Base-by-base conservation (phyloP, 92 coral and sea anemone species). In the Porites cylindrica region DNA sequence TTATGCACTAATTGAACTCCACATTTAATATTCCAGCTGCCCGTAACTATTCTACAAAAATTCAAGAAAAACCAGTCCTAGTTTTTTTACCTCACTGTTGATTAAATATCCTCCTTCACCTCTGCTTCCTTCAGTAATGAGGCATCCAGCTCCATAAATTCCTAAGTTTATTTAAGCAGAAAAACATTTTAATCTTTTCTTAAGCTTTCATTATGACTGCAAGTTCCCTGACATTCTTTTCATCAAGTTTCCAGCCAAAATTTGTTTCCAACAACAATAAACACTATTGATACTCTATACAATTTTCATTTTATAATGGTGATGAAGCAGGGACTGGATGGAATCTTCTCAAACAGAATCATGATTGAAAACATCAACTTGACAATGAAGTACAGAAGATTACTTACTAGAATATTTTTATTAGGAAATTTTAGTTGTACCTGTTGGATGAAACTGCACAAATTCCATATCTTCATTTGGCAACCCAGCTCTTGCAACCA, bases 71-170 rank as follows among this genome's bases (percentile, higher is more conserved):
- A 38, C 47, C 47, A 38, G 47, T 38, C 47, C 47, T 38, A 38
- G 47, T 3, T 3, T 38, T 38, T 38, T 38, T 75, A 96, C 99
- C 98, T 96, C 99, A 71, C 99, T 93, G 91, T 96, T 96, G 79
- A 96, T 89, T 12, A 96, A 82, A 79, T 96, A 96, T 13, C 99
- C 99, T 21, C 99, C 99, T 87, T 96, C 99, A 43, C 99, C 99
- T 67, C 99, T 72, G 61, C 94, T 95, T 52, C 99, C 99, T 72
- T 96, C 99, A 23, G 99, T 96, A 62, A 96, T 96, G 19, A 96
- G 90, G 70, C 99, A 96, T 0, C 99, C 99, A 71, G 99, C 99
- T 8, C 99, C 99, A 79, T 96, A 96, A 72, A 96, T 96, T 54
- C 99, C 99, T 96, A 82, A 19, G 26, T 72, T 6, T 17, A 47